Evolutionary conservation across 2,113 vertebrate genomes (phyloP).

Genomic region (Camelus bactrianus): DNA sequence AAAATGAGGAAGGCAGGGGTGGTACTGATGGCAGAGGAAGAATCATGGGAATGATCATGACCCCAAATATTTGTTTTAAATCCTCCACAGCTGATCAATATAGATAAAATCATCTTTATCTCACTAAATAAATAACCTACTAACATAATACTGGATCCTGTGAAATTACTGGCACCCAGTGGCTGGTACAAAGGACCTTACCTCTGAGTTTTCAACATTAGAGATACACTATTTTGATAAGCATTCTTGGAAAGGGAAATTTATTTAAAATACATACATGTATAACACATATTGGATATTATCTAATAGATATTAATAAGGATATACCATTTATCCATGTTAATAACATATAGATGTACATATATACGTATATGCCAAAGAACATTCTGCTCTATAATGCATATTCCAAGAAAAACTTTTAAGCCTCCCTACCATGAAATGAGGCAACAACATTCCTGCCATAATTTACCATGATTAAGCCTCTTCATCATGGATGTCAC

Average conservation of each 20-base stretch:
- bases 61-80: neutral
- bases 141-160: neutral
- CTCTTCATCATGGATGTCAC: neutral
- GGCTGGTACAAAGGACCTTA: neutral
- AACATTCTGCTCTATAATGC: neutral
- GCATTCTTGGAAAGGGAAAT: neutral
- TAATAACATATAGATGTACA: neutral
- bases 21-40: neutral
- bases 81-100: neutral
- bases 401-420: neutral
- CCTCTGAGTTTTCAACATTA: conserved; percentile 7
- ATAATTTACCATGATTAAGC: neutral
- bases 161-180: neutral
- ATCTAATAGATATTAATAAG: neutral
- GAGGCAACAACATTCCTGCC: neutral
- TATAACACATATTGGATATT: neutral
- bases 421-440: neutral
- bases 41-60: neutral
- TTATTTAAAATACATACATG: neutral
- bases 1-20: neutral
- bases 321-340: neutral
- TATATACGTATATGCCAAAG: neutral
- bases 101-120: neutral
- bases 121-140: neutral
- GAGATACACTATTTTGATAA: neutral